A percentile compares a stretch with the other conserved stretches of the same genome.
These are phyloP conservation scores for Melipona beecheii DNA, from an alignment of 2,888 invertebrate species.

Conservation along the genomic window DNA sequence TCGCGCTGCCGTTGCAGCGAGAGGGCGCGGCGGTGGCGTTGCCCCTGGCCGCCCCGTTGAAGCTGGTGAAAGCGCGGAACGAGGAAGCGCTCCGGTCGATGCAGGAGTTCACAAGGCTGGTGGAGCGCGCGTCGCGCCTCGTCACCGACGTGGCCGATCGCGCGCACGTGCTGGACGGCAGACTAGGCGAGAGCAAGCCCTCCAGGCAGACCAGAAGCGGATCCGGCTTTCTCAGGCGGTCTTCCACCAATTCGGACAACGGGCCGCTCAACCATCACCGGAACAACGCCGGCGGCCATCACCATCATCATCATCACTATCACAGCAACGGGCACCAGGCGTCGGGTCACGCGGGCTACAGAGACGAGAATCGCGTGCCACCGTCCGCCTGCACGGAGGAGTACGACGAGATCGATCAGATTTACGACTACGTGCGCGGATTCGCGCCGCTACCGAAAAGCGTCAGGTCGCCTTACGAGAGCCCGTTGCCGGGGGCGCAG, in stretches of 20 bases:
- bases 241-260: conserved; percentile 92
- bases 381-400: conserved; percentile 88
- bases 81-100: conserved; percentile 90
- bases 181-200: conserved; percentile 88
- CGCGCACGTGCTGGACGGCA: conserved; percentile 92
- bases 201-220: conserved; percentile 76
- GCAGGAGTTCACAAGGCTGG: conserved; percentile 90
- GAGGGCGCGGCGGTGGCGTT: conserved; percentile 91
- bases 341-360: conserved; percentile 85
- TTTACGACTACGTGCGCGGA: conserved; percentile 97
- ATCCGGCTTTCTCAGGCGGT: conserved; percentile 86
- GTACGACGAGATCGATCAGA: conserved; percentile 98
- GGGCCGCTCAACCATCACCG: conserved; percentile 82
- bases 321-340: conserved; percentile 84
- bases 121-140: conserved; percentile 91
- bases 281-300: conserved; percentile 83
- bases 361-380: conserved; percentile 88
- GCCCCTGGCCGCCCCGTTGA: conserved; percentile 93
- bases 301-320: conserved; percentile 85
- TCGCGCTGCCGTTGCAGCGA: conserved; percentile 93
- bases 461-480: conserved; percentile 88
- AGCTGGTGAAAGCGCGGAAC: conserved; percentile 92
- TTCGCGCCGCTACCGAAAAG: conserved; percentile 95
- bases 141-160: conserved; percentile 92
- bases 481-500: conserved; percentile 72